These are phyloP conservation scores for Uria aalge DNA, from an alignment of 2,113 vertebrate species.

Conservation along the genomic window DNA sequence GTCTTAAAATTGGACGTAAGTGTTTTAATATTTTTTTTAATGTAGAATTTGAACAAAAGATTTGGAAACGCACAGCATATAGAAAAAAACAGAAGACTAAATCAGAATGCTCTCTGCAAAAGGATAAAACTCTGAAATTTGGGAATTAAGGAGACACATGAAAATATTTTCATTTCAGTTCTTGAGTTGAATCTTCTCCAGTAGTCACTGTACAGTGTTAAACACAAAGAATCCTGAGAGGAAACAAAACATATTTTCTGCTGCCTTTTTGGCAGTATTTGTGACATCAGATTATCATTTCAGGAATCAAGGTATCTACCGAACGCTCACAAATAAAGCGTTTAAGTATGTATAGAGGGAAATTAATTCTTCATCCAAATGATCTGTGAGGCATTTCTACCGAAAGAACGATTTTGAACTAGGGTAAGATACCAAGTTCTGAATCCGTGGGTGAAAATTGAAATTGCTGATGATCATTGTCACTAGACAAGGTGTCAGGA, in stretches of 20 bases:
- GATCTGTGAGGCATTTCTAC: neutral
- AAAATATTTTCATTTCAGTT: neutral
- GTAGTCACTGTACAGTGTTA: neutral
- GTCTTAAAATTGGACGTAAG: neutral
- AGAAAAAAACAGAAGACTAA: neutral
- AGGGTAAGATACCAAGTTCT: neutral
- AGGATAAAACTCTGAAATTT: neutral
- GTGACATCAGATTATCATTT: neutral
- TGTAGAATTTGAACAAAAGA: neutral
- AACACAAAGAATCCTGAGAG: neutral
- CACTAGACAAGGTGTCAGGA: neutral
- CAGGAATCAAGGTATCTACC: neutral
- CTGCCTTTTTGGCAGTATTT: neutral
- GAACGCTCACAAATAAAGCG: neutral
- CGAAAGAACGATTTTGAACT: neutral
- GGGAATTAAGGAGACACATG: neutral
- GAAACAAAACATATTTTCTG: neutral
- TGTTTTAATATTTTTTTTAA: neutral
- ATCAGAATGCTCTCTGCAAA: neutral
- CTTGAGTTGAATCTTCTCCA: neutral
- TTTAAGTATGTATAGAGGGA: neutral
- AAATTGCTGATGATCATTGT: neutral
- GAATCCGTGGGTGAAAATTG: neutral
- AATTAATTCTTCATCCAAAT: neutral
- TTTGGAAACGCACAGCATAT: neutral